Evolutionary conservation across 2,888 invertebrate species (phyloP).

Genomic region (Heliconius sara): DNA sequence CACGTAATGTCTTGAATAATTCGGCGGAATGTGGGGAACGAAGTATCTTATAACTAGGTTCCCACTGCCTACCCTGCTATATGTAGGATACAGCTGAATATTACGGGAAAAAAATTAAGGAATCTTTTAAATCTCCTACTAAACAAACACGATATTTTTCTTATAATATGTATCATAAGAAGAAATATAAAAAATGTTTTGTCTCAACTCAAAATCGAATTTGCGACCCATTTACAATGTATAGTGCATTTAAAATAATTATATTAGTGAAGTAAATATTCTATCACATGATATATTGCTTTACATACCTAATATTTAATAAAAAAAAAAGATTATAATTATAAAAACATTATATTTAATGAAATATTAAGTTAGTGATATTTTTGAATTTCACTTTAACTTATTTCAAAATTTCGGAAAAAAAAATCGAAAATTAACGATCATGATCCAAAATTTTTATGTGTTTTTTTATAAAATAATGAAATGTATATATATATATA

Average conservation of each 20-base stretch:
- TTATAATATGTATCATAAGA: too few relatives aligned
- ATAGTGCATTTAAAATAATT: slow-evolving; percentile 18
- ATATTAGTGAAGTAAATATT: not conserved
- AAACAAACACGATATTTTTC: too few relatives aligned
- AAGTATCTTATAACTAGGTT: too few relatives aligned
- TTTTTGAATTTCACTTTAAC: not conserved
- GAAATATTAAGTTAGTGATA: not conserved
- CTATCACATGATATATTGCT: slow-evolving; percentile 19
- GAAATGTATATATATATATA: not conserved
- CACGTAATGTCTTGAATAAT: too few relatives aligned
- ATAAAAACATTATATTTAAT: not conserved
- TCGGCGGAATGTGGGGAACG: too few relatives aligned
- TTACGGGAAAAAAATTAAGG: too few relatives aligned
- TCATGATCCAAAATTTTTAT: not conserved
- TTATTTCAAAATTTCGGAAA: not conserved
- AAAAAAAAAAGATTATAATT: not conserved
- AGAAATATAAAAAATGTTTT: not conserved
- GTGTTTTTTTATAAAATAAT: not conserved
- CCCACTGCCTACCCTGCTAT: too few relatives aligned
- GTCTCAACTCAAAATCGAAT: not conserved
- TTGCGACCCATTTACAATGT: not conserved
- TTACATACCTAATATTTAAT: not conserved
- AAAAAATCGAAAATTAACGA: not conserved
- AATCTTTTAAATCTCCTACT: not conserved
- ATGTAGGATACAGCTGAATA: too few relatives aligned